phyloP scores from a whole-genome alignment of 92 coral and sea anemone genomes.

The Phenganax marumi region DNA sequence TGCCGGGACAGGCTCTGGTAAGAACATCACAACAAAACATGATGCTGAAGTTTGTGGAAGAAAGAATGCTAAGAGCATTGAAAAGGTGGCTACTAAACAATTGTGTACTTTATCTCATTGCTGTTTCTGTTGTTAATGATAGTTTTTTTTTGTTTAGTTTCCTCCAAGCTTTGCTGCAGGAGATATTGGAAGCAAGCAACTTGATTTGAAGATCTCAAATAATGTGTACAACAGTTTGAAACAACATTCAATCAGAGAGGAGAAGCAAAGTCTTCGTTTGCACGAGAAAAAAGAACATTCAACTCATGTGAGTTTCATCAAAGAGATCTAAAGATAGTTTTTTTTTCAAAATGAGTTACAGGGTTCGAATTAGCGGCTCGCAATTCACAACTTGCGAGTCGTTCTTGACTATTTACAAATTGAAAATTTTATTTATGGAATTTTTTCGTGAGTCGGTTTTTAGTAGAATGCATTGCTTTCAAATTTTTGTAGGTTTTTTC shows the following conservation, averaged over 20 bases:
- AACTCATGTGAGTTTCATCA: constrained; percentile 72
- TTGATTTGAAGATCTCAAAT: constrained; percentile 87
- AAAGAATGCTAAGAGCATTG: constrained; percentile 79
- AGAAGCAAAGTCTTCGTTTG: constrained; percentile 80
- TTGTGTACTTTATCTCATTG: too few species aligned
- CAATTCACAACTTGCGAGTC: too few species aligned
- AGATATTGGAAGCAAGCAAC: constrained; percentile 72
- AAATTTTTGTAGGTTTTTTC: too few species aligned
- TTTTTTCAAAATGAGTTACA: too few species aligned
- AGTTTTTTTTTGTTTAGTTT: constrained; percentile 12
- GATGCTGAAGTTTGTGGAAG: constrained; percentile 89
- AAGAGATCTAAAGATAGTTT: too few species aligned
- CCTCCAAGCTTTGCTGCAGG: constrained; percentile 94
- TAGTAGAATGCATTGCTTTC: too few species aligned
- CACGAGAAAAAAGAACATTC: constrained; percentile 99
- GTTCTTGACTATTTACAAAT: too few species aligned
- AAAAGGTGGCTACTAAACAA: constrained; percentile 58
- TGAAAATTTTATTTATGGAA: too few species aligned
- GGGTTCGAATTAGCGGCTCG: too few species aligned
- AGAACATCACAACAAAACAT: constrained; percentile 88
- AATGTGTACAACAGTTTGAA: constrained; percentile 87
- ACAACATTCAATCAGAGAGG: constrained; percentile 86
- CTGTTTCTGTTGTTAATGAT: background rate
- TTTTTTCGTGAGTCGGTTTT: too few species aligned
- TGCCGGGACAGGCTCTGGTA: constrained; percentile 42